phyloP scores from a whole-genome alignment of 2,113 vertebrate species.

The Helogale parvula region DNA sequence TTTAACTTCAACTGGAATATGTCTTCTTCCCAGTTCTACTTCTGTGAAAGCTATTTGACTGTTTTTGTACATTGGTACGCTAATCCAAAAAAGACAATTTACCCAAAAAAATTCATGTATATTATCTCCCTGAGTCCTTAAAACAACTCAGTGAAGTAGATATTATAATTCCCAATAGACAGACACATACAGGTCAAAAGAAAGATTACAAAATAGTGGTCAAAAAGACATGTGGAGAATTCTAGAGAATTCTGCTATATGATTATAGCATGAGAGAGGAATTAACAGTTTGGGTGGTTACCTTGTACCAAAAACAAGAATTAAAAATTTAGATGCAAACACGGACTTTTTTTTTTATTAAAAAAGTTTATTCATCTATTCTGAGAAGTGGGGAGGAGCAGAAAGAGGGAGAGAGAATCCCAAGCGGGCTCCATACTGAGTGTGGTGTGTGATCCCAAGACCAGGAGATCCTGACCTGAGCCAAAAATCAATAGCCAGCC shows the following conservation, averaged over 20 bases:
- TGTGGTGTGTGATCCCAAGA: too few species aligned
- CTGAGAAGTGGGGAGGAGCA: too few species aligned
- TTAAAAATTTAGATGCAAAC: conserved; percentile 34
- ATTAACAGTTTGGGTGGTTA: conserved; percentile 7
- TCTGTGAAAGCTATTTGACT: not conserved
- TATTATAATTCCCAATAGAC: conserved; percentile 9
- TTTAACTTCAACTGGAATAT: not conserved
- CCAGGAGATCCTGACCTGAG: too few species aligned
- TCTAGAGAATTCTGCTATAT: not conserved
- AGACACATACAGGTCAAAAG: not conserved
- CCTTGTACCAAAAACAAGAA: not conserved
- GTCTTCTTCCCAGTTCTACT: conserved; percentile 10
- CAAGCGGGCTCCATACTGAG: too few species aligned
- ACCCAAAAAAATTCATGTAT: not conserved
- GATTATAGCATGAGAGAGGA: not conserved
- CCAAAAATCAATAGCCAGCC: too few species aligned
- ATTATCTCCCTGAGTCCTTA: not conserved
- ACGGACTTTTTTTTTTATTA: not conserved
- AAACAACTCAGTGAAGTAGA: conserved; percentile 13
- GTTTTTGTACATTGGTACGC: not conserved
- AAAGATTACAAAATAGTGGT: not conserved
- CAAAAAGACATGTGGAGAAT: conserved; percentile 9
- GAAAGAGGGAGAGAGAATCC: too few species aligned
- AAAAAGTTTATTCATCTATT: too few species aligned
- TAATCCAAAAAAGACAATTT: conserved; percentile 1